A percentile compares a stretch with the other conserved stretches of the same genome.
Conservation (phyloP, 2,113 vertebrate genomes). For the Physeter macrocephalus region DNA sequence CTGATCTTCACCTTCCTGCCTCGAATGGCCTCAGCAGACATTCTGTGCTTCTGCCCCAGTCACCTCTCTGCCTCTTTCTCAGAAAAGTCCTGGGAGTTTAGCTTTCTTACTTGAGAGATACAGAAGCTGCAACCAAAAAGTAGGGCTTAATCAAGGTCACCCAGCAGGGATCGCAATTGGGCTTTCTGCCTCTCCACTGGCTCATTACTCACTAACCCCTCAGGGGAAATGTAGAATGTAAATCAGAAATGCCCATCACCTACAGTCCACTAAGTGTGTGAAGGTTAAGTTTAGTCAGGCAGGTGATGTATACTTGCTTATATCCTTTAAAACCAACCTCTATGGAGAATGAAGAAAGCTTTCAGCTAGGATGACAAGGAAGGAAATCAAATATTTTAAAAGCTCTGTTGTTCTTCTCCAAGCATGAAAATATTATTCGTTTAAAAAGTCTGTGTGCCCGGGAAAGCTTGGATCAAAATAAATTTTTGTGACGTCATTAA, state of each 20-base stretch:
- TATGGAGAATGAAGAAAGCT: background rate
- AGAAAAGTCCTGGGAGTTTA: background rate
- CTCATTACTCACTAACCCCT: background rate
- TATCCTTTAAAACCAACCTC: constrained; percentile 18
- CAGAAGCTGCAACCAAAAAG: background rate
- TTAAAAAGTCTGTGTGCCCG: background rate
- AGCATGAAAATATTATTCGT: constrained; percentile 35
- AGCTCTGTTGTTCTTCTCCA: background rate
- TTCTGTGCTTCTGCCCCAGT: background rate
- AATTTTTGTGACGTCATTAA: constrained; percentile 4
- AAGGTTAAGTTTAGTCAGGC: background rate
- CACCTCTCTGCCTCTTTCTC: background rate
- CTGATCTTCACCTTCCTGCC: background rate
- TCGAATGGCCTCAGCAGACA: background rate
- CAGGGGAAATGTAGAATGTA: background rate
- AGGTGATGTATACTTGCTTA: constrained; percentile 17
- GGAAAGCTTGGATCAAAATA: background rate
- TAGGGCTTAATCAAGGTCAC: background rate
- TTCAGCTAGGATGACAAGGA: constrained; percentile 1
- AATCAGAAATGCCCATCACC: background rate
- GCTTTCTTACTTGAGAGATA: background rate
- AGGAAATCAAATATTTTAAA: constrained; percentile 32
- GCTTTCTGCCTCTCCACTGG: background rate
- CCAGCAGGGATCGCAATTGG: background rate
- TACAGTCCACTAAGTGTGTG: background rate